A percentile compares a stretch with the other conserved stretches of the same genome.
phyloP scores from a whole-genome alignment of 1,140 invertebrate genomes.

The Drosophila nigromelanica region DNA sequence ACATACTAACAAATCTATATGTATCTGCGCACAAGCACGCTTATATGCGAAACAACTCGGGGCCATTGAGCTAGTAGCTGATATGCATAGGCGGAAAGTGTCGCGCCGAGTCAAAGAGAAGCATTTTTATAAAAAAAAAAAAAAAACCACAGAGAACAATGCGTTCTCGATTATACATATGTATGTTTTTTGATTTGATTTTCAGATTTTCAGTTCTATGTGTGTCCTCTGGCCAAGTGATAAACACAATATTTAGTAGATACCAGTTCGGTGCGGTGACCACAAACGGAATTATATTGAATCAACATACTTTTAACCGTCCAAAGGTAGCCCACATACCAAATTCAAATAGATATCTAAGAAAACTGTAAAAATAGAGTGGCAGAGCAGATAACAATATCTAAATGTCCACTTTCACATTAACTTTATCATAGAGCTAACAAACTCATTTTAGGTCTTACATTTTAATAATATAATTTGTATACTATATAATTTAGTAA shows the following conservation, averaged over 20 bases:
- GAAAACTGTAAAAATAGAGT: background rate
- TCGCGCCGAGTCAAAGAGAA: constrained; percentile 17
- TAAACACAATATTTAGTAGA: constrained; percentile 14
- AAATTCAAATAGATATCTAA: background rate
- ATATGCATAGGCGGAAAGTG: constrained; percentile 26
- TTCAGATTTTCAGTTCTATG: too few species aligned
- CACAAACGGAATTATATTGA: background rate
- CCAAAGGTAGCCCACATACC: too few species aligned
- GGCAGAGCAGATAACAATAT: background rate
- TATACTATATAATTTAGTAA: too few species aligned
- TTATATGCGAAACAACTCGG: constrained; percentile 10
- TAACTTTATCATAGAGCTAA: too few species aligned
- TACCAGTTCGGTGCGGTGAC: constrained; percentile 18
- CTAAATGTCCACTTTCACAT: too few species aligned
- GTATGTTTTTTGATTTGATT: constrained; percentile 2
- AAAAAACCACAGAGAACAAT: constrained; percentile 17
- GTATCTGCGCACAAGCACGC: too few species aligned
- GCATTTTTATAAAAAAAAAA: background rate
- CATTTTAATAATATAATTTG: too few species aligned
- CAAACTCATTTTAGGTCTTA: too few species aligned
- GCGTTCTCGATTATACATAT: background rate
- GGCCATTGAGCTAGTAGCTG: constrained; percentile 29
- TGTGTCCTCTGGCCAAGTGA: constrained; percentile 11
- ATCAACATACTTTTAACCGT: too few species aligned
- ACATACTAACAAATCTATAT: constrained; percentile 8